Conservation (phyloP, 2,888 invertebrate species). For the Mythimna loreyi region DNA sequence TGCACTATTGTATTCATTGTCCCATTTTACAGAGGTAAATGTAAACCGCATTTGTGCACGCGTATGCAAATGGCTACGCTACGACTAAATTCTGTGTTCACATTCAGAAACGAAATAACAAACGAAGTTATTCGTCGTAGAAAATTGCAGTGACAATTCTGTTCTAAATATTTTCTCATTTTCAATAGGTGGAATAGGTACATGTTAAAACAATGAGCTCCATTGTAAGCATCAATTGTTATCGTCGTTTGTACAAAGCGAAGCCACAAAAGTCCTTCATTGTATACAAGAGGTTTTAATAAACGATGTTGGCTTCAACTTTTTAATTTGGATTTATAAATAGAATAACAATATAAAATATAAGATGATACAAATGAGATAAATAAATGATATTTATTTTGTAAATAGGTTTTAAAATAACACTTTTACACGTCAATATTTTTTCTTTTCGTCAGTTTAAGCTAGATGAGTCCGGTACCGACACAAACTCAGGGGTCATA, state of each 20-base stretch:
- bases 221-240: slow-evolving; percentile 19
- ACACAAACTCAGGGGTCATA: too few relatives aligned
- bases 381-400: too few relatives aligned
- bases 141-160: slow-evolving; percentile 3
- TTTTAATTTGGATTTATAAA: slow-evolving; percentile 46
- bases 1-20: slow-evolving; percentile 44
- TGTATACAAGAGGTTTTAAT: slow-evolving; percentile 35
- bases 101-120: slow-evolving; percentile 9
- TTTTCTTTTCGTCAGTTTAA: too few relatives aligned
- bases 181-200: background rate
- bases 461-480: too few relatives aligned
- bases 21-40: slow-evolving; percentile 53
- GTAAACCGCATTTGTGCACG: slow-evolving; percentile 55
- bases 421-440: too few relatives aligned
- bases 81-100: slow-evolving; percentile 27
- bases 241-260: slow-evolving; percentile 6
- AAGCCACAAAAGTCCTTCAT: slow-evolving; percentile 39
- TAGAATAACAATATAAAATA: slow-evolving; percentile 23
- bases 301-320: slow-evolving; percentile 34
- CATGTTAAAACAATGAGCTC: slow-evolving; percentile 19
- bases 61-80: slow-evolving; percentile 44
- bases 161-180: background rate
- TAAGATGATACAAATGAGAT: slow-evolving; percentile 25
- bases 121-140: slow-evolving; percentile 4
- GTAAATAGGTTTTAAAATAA: too few relatives aligned